Base-by-base conservation (phyloP, 2,888 invertebrate genomes). In the Fragum whitleyi region DNA sequence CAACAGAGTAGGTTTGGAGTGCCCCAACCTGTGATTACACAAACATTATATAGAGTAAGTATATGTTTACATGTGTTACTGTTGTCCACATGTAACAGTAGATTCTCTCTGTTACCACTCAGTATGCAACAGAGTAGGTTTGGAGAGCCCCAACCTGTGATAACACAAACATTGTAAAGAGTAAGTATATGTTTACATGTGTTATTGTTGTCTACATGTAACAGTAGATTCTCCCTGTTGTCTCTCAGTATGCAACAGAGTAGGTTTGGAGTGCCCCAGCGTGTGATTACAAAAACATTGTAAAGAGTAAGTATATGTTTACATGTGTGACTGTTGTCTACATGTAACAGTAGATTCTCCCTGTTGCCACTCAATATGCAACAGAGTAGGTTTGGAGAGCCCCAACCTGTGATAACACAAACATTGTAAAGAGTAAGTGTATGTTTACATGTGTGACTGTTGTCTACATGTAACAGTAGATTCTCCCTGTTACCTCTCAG, bases 191-290 rank as follows among this genome's bases (percentile, higher is more conserved):
- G n/a, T n/a, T n/a, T n/a, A n/a, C n/a, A 96, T 79, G 95, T 97
- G 19, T 94, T 97, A 29, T 96, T 96, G 0, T 92, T 97, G 68
- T 96, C 96, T 72, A 94, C 95, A 0, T 95, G 95, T 62, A 95
- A 96, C 39, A 95, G 96, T 47, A 97, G 97, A 96, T 97, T 97
- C 93, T 96, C 97, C 0, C 94, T 97, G 19, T 94, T 98, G 74
- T 97, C 97, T 11, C 81, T 92, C 28, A 89, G 90, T 77, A 86
- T 89, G 9, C 88, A 90, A 71, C 88, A 88, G 53, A 85, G 79
- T n/a, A 81, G 87, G 19, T 74, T 87, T 67, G 36, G 62, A 2
- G 67, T 53, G 26, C 80, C 81, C 7, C 83, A 86, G 36, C 83
- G 83, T n/a, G 81, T 83, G n/a, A 76, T 83, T n/a, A 42, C 73